Evolutionary conservation across 2,113 vertebrate genomes (phyloP).

Genomic region (Phylloscopus whistleri): DNA sequence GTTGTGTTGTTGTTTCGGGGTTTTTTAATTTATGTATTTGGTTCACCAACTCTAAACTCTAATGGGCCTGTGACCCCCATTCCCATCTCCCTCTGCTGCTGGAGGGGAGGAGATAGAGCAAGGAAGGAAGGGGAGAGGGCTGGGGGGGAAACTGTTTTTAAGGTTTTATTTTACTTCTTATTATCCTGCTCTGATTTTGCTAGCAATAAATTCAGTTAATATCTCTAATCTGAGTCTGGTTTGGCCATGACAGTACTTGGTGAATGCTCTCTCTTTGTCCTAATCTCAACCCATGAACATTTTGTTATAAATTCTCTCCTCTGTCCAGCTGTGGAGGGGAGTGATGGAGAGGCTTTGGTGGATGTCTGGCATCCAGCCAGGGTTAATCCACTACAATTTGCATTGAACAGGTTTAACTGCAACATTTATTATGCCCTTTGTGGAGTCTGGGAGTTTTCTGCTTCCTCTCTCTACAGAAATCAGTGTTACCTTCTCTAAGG

Average conservation of each 20-base stretch:
- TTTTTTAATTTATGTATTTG: not conserved
- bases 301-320: not conserved
- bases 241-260: not conserved
- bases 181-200: not conserved
- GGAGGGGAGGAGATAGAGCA: not conserved
- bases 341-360: not conserved
- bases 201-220: not conserved
- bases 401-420: not conserved
- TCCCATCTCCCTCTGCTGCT: not conserved
- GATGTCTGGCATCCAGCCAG: not conserved
- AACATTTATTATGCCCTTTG: not conserved
- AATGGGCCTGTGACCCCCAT: not conserved
- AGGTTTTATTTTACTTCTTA: not conserved
- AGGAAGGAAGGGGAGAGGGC: not conserved
- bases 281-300: too few relatives aligned
- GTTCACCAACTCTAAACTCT: not conserved
- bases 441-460: not conserved
- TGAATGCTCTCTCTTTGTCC: not conserved
- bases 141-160: accelerated
- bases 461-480: not conserved
- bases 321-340: not conserved
- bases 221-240: not conserved
- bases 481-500: not conserved
- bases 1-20: not conserved
- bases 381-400: not conserved